Evolutionary conservation across 64 coral and sea anemone species (phyloP).

Genomic region (Montipora efflorescens): DNA sequence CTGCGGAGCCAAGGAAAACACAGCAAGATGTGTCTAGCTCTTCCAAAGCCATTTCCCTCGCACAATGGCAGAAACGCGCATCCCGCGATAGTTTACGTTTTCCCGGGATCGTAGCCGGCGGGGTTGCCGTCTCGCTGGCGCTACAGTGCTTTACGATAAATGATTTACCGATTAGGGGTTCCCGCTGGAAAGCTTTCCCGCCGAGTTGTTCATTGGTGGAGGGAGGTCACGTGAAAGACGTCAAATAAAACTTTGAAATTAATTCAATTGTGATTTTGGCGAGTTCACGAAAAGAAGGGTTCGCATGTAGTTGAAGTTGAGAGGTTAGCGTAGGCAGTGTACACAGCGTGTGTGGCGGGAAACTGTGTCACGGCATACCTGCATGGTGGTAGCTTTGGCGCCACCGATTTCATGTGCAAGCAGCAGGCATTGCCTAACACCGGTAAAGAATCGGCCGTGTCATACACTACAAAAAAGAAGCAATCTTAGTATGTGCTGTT

Average conservation of each 20-base stretch:
- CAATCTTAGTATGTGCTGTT: neutral
- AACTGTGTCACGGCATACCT: constrained; percentile 31
- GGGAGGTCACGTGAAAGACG: neutral
- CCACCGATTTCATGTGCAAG: constrained; percentile 1
- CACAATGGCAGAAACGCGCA: constrained; percentile 1
- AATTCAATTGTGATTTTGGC: constrained; percentile 35
- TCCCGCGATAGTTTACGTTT: constrained; percentile 7
- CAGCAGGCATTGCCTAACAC: neutral
- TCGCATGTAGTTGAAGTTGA: constrained; percentile 42
- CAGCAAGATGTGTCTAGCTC: neutral
- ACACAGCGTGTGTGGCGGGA: constrained; percentile 41
- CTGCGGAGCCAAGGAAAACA: neutral
- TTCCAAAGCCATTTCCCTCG: neutral
- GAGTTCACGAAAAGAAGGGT: constrained; percentile 36
- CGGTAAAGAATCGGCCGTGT: constrained; percentile 20
- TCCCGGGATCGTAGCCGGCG: constrained; percentile 3
- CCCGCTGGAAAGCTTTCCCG: constrained; percentile 55
- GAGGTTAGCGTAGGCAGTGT: constrained; percentile 32
- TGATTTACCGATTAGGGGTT: constrained; percentile 39
- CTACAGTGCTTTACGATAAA: constrained; percentile 38
- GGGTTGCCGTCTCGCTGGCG: constrained; percentile 20
- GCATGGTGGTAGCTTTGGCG: neutral
- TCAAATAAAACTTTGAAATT: neutral
- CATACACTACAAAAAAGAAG: neutral
- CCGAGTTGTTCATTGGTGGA: constrained; percentile 40